Evolutionary conservation across 23 tunicate species (phyloP).

Genomic region (Styela clava): DNA sequence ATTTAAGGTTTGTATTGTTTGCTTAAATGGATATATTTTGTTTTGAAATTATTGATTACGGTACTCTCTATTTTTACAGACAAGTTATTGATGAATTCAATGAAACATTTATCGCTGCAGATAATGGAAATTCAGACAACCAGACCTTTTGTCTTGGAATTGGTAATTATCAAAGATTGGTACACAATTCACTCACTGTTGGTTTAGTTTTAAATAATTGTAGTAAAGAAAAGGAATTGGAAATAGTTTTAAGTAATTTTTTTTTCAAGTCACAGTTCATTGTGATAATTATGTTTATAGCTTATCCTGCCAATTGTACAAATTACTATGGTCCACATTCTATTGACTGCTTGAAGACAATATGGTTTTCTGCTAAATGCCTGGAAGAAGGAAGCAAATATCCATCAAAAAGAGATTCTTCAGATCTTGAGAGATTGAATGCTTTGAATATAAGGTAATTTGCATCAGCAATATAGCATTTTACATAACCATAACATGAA

Average conservation of each 20-base stretch:
- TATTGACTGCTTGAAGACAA: slow-evolving; percentile 9
- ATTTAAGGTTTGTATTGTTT: background rate
- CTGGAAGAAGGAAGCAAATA: background rate
- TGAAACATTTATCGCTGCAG: slow-evolving; percentile 7
- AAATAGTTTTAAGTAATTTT: too few relatives aligned
- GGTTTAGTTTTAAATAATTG: too few relatives aligned
- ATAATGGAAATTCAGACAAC: background rate
- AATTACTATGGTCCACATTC: slow-evolving; percentile 15
- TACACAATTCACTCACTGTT: too few relatives aligned
- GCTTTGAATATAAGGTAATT: background rate
- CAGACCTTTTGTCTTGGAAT: slow-evolving; percentile 30
- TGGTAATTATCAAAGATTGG: too few relatives aligned
- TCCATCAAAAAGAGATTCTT: background rate
- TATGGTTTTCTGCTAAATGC: slow-evolving; percentile 8
- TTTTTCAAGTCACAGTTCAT: too few relatives aligned
- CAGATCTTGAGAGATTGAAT: background rate
- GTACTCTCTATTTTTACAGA: background rate
- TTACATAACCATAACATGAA: too few relatives aligned
- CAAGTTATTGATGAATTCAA: slow-evolving; percentile 22
- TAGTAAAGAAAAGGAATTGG: too few relatives aligned
- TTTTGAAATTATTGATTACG: background rate
- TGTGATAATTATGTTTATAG: too few relatives aligned
- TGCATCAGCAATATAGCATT: too few relatives aligned
- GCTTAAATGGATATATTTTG: slow-evolving; percentile 1
- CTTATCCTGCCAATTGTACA: background rate